These are phyloP conservation scores for Origma solitaria DNA, from an alignment of 2,113 vertebrate species.

Conservation along the genomic window DNA sequence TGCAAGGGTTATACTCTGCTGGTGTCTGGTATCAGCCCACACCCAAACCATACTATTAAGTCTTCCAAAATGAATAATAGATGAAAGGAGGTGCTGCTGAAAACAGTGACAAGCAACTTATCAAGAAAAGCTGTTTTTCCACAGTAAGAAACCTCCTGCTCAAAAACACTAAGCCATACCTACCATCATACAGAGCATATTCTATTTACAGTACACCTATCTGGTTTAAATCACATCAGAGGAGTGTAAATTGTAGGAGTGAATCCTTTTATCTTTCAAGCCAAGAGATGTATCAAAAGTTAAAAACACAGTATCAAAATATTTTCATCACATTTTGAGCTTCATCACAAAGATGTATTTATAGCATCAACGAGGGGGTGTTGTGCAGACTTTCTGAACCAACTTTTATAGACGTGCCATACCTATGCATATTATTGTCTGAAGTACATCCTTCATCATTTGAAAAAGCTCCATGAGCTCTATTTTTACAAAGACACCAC, in stretches of 20 bases:
- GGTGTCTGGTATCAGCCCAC: constrained; percentile 55
- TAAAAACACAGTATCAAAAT: constrained; percentile 58
- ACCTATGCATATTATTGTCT: neutral
- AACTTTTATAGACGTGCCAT: neutral
- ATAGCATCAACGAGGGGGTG: neutral
- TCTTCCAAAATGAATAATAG: constrained; percentile 73
- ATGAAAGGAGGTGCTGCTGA: constrained; percentile 69
- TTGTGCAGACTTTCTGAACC: neutral
- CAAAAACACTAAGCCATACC: constrained; percentile 50
- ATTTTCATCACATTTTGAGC: constrained; percentile 44
- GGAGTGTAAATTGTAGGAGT: constrained; percentile 47
- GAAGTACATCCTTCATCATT: neutral
- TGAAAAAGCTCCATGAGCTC: neutral
- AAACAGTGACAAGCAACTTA: constrained; percentile 69
- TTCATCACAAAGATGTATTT: constrained; percentile 46
- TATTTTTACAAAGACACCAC: neutral
- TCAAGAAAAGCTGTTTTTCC: constrained; percentile 70
- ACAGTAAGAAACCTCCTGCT: constrained; percentile 60
- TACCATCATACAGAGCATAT: constrained; percentile 33
- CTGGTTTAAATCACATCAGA: constrained; percentile 60
- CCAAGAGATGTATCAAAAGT: constrained; percentile 59
- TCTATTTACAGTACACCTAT: constrained; percentile 63
- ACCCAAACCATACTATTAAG: constrained; percentile 57
- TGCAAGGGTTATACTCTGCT: constrained; percentile 22
- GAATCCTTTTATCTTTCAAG: constrained; percentile 67